Evolutionary conservation across 1,140 invertebrate genomes (phyloP), one percentile per base, ranked within the genome.

Genomic region (Aleiodes sp.): DNA sequence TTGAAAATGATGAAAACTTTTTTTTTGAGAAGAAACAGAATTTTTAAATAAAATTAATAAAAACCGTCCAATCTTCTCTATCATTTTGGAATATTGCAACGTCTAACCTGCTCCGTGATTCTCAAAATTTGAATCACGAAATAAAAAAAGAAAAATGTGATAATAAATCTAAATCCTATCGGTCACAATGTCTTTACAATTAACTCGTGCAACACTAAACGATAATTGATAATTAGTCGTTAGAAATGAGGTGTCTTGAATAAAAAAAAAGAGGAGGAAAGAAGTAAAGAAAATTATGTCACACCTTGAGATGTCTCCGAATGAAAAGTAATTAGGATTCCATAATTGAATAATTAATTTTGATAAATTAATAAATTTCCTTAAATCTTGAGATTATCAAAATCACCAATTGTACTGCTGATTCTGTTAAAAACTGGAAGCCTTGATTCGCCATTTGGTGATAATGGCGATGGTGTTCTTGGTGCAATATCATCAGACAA

Each of bases 391-490:
- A 91, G 86, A 73, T 89, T 87, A 37, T 89, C 87, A 76, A 90
- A 89, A 6, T 88, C 87, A 61, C 86, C 85, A 70, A 89, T 82
- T 65, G 88, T 87, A 64, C 86, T 89, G 78, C 90, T 91, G 72
- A 93, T 88, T 65, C 90, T 89, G 84, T 92, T 92, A 83, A 93
- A 93, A 0, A 92, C 91, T 1, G 92, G 91, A 76, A 92, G 82
- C 61, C 91, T 81, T 0, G 82, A 80, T 14, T 85, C 84, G 2
- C 76, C 77, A 56, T 80, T 82, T 0, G 84, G 85, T 1, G 84
- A 84, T n/a, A 82, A 43, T 0, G 85, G 84, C 0, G 84, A 84
- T 73, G 78, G 88, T 74, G 76, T 89, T 77, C 81, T 87, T 74
- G 74, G 84, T 75, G 71, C 78, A 70, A 73, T 62, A 26, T 86